Base-by-base conservation (phyloP, 2,888 invertebrate genomes). In the Palloptera scutellata region DNA sequence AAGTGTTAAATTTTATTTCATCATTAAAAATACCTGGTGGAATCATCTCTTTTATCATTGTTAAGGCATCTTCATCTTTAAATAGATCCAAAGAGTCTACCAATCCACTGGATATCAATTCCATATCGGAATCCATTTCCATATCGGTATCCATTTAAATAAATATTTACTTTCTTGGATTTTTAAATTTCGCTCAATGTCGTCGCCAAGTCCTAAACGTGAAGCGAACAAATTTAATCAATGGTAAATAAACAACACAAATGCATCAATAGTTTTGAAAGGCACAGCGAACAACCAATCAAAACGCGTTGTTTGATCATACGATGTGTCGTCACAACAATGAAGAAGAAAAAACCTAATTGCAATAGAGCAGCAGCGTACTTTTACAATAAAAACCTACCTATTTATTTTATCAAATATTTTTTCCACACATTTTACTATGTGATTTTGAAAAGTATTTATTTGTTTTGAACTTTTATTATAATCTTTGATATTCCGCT, bases 1-100 rank as follows among this genome's bases (percentile, higher is more conserved):
- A 19, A 13, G 2, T 19, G 43, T 43, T 1, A 42, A 59, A 8
- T 19, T 19, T 11, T 6, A 6, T 30, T 5, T 19, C 12, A 41
- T 17, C 20, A 11, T 2, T 20, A 40, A 51, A 1, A 55, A 54
- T 74, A 80, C 81, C 81, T 42, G 81, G 76, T 43, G 83, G 79
- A 67, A 84, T 77, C 78, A 84, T 82, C 57, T 84, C 85, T 45
- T 83, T 83, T 10, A 84, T 79, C 5, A 84, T 77, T 11, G 83
- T 82, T 8, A 84, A 75, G 0, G 83, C 80, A 72, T 84, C 84
- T 66, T 83, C 84, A 65, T 83, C 80, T 69, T 82, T 82, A 69
- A 83, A 82, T 55, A 83, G 72, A 54, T 83, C 83, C 66, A 81
- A 70, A 10, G 79, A 75, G 55, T 80, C 81, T 54, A 77, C 78